phyloP scores from a whole-genome alignment of 2,888 invertebrate genomes.

The Cosmorhoe ocellata region DNA sequence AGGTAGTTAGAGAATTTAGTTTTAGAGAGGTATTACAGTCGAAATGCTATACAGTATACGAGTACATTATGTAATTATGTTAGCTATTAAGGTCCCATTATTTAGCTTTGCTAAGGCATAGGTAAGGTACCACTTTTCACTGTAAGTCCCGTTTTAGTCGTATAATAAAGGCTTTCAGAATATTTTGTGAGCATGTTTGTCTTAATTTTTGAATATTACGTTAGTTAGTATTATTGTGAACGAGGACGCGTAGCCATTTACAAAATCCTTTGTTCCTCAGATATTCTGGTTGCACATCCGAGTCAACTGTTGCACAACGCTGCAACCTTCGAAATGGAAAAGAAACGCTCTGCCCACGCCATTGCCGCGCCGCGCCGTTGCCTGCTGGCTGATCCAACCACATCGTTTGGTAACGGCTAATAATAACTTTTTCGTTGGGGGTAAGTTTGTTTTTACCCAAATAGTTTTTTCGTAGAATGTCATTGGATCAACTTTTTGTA shows the following conservation, averaged over 20 bases:
- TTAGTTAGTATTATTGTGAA: constrained; percentile 24
- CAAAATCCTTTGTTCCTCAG: constrained; percentile 56
- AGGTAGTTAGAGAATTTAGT: too few relatives aligned
- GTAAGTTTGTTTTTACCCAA: not conserved
- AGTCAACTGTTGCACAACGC: constrained; percentile 62
- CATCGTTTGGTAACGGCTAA: constrained; percentile 38
- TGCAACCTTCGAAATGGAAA: constrained; percentile 70
- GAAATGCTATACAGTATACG: too few relatives aligned
- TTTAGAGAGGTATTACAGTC: too few relatives aligned
- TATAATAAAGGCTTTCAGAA: too few relatives aligned
- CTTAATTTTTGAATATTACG: constrained; percentile 12
- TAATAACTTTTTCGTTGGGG: not conserved
- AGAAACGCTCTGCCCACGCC: constrained; percentile 65
- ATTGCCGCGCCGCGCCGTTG: constrained; percentile 12
- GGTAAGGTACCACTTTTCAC: too few relatives aligned
- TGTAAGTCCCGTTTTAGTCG: too few relatives aligned
- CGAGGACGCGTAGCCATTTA: constrained; percentile 37
- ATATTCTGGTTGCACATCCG: constrained; percentile 58
- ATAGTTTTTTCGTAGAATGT: too few relatives aligned
- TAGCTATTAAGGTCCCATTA: too few relatives aligned
- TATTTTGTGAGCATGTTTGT: not conserved
- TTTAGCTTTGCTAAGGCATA: too few relatives aligned
- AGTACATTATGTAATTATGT: too few relatives aligned
- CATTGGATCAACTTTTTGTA: too few relatives aligned
- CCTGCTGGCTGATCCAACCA: constrained; percentile 26